These are phyloP conservation scores for Labia minor DNA, from an alignment of 2,888 invertebrate species.

Conservation along the genomic window DNA sequence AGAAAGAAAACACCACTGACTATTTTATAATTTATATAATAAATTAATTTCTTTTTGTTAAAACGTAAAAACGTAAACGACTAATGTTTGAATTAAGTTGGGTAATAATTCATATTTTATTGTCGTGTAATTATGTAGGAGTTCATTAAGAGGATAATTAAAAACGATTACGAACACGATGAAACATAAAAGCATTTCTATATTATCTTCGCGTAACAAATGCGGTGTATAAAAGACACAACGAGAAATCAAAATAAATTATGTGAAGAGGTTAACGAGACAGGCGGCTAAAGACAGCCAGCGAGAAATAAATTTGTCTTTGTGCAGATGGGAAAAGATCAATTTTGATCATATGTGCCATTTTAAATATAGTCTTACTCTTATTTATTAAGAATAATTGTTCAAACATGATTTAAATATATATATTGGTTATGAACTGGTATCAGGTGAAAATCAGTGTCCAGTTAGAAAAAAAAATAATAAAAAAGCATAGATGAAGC, in stretches of 20 bases:
- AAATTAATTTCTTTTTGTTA: background rate
- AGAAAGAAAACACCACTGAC: no score
- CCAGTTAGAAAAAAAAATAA: no score
- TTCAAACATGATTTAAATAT: no score
- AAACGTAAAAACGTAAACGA: background rate
- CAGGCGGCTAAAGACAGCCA: no score
- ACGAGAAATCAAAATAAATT: conserved; percentile 13
- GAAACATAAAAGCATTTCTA: background rate
- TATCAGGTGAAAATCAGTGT: no score
- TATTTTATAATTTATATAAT: background rate
- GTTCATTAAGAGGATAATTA: conserved; percentile 1
- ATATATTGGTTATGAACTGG: no score
- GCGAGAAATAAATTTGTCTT: no score
- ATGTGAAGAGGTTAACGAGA: background rate
- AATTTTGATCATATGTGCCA: no score
- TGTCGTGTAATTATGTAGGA: conserved; percentile 5
- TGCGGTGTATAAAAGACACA: background rate
- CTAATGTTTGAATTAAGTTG: background rate
- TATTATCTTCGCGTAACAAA: background rate
- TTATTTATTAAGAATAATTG: no score
- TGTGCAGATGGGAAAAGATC: no score
- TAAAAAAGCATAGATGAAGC: no score
- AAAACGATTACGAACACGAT: background rate
- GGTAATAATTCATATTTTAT: background rate
- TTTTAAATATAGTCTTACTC: no score